Base-by-base conservation (phyloP, 2,888 invertebrate species). In the Polietes domitor region DNA sequence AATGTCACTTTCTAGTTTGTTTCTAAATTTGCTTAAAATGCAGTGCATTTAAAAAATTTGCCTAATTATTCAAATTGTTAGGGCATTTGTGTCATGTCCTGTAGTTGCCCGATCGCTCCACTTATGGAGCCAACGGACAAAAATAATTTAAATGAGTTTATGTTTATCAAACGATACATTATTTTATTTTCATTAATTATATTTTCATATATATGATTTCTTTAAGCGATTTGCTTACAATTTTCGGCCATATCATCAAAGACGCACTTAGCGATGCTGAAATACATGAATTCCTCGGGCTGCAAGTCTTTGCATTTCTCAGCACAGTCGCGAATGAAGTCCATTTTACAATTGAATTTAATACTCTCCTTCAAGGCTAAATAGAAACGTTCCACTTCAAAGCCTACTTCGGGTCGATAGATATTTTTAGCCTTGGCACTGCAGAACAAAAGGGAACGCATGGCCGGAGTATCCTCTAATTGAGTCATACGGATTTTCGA, bases 401-500 rank as follows among this genome's bases (percentile, higher is more conserved):
- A 77, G 17, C 50, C 79, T 47, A 77, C 19, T 0, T 65, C 58
- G 1, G 58, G 19, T 24, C 76, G 50, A 26, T 61, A 74, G 21
- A 74, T 2, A n/a, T 74, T 41, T n/a, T 61, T 63, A n/a, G 17
- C 43, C 21, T 41, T 4, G 17, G 47, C 63, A 58, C 74, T 63
- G 43, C 74, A 83, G 0, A 26, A 70, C 37, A 85, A 28, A 19
- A 50, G 72, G 1, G 80, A 32, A 10, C 77, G 72, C 0, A 80
- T 70, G 2, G 50, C 28, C 0, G 26, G 32, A 5, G 79, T 68
- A 73, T 85, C 61, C 7, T 79, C 71, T 10, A 77, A 77, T 3
- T 82, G 77, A 19, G 79, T 77, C 17, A 53, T 9, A 3, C 24
- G n/a, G 12, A 84, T 63, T 73, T 84, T 70, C 3, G 19, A 75